phyloP scores from a whole-genome alignment of 1,140 invertebrate genomes.

The Lineus longissimus region DNA sequence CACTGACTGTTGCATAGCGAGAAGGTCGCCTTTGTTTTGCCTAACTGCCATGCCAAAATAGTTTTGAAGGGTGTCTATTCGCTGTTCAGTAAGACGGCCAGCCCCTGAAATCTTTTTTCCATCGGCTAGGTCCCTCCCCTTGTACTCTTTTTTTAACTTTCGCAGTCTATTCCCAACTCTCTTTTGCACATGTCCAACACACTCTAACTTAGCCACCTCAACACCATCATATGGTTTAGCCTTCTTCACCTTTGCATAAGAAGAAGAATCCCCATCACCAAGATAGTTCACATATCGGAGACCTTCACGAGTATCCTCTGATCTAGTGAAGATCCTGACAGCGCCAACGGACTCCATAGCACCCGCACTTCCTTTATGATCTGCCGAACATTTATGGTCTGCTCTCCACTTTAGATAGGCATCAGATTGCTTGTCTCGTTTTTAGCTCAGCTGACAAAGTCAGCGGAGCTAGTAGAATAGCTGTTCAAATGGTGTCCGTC shows the following conservation, averaged over 20 bases:
- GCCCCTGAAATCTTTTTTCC: not conserved
- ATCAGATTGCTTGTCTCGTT: not conserved
- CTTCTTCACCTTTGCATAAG: not conserved
- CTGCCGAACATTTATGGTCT: conserved; percentile 8
- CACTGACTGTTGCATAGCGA: not conserved
- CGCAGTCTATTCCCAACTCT: conserved; percentile 3
- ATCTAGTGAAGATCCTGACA: not conserved
- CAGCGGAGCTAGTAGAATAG: no score
- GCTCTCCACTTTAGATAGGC: conserved; percentile 6
- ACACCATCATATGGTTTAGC: conserved; percentile 2
- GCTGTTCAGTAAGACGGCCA: not conserved
- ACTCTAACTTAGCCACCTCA: conserved; percentile 3
- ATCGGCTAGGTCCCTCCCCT: not conserved
- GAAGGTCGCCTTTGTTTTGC: not conserved
- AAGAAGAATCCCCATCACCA: conserved; percentile 11
- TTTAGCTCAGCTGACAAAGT: no score
- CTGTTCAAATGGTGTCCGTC: no score
- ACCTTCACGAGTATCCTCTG: not conserved
- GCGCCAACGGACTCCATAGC: conserved; percentile 4
- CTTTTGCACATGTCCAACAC: conserved; percentile 9
- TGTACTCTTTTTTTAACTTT: not conserved
- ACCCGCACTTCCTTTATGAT: conserved; percentile 3
- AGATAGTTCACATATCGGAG: conserved; percentile 8
- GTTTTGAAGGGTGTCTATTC: conserved; percentile 8
- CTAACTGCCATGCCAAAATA: conserved; percentile 6